Percentiles rank a stretch among this genome's conserved stretches.
These are phyloP conservation scores for Reinhardtius hippoglossoides DNA, from an alignment of 2,113 vertebrate species.

Conservation along the genomic window DNA sequence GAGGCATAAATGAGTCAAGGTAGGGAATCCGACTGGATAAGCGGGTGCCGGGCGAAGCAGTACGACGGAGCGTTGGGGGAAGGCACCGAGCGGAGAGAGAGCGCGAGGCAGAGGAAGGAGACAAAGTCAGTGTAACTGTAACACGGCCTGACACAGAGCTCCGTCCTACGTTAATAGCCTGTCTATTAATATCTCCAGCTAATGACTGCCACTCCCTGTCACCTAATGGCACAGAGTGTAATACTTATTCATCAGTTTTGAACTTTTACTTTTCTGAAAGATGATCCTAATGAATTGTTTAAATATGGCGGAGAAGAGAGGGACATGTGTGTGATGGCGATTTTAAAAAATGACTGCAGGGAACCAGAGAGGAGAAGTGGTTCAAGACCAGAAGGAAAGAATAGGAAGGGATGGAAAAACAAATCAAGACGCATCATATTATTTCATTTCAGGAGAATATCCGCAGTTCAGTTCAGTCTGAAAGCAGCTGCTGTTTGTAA, in stretches of 20 bases:
- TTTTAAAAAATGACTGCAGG: conserved; percentile 21
- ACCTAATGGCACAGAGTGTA: conserved; percentile 35
- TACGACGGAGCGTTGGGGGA: conserved; percentile 12
- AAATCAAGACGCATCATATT: not conserved
- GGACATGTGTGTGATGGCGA: conserved; percentile 26
- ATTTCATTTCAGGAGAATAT: too few relatives aligned
- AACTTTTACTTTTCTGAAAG: conserved; percentile 59
- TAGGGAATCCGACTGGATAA: conserved; percentile 33
- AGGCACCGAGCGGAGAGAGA: not conserved
- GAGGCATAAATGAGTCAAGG: conserved; percentile 45
- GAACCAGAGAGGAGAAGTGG: not conserved
- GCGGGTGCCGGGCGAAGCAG: conserved; percentile 14
- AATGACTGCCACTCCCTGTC: conserved; percentile 67
- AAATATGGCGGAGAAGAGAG: not conserved
- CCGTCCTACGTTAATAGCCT: conserved; percentile 61
- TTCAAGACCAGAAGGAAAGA: not conserved
- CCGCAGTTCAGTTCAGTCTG: too few relatives aligned
- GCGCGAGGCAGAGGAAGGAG: conserved; percentile 13
- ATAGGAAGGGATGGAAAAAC: not conserved
- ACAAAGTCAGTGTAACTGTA: conserved; percentile 43
- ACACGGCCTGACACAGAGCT: conserved; percentile 63
- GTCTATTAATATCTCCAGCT: conserved; percentile 72
- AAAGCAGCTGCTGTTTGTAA: too few relatives aligned
- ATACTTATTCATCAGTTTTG: conserved; percentile 69
- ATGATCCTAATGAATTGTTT: conserved; percentile 32